Conservation (phyloP, 2,113 vertebrate genomes). For the Hippocampus comes region DNA sequence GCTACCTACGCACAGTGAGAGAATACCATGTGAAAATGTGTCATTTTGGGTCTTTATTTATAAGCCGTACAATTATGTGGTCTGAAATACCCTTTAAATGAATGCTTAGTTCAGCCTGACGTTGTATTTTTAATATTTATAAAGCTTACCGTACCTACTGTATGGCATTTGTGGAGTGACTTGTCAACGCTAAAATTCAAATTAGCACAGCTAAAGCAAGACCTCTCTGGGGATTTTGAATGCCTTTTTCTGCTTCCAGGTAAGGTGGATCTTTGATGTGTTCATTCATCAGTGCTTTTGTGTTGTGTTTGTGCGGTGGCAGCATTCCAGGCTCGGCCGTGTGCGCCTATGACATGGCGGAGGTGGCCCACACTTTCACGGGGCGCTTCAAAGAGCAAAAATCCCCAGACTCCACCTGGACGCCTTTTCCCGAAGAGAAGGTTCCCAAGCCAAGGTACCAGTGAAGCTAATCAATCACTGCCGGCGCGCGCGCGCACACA, state of each 20-base stretch:
- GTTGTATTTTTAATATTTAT: neutral
- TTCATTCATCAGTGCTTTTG: constrained; percentile 30
- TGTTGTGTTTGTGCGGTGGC: constrained; percentile 42
- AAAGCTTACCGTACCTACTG: neutral
- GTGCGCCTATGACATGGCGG: constrained; percentile 96
- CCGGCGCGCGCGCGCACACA: neutral
- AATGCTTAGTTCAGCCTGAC: neutral
- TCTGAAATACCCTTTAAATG: neutral
- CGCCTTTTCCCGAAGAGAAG: constrained; percentile 90
- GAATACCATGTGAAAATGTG: neutral
- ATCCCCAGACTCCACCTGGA: constrained; percentile 96
- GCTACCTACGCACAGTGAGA: neutral
- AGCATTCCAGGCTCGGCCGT: constrained; percentile 98
- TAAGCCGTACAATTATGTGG: constrained; percentile 1
- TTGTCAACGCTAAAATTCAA: constrained; percentile 1
- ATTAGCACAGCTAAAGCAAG: constrained; percentile 25
- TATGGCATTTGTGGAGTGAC: neutral
- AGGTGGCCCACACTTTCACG: constrained; percentile 89
- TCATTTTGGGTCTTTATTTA: constrained; percentile 3
- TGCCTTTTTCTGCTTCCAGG: constrained; percentile 30
- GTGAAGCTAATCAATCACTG: constrained; percentile 29
- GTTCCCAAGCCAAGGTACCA: constrained; percentile 93
- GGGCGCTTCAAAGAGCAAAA: constrained; percentile 98
- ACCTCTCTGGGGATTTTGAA: constrained; percentile 11
- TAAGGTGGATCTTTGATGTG: constrained; percentile 50